Evolutionary conservation across 2,113 vertebrate species (phyloP).

Genomic region (Onychorhynchus coronatus): DNA sequence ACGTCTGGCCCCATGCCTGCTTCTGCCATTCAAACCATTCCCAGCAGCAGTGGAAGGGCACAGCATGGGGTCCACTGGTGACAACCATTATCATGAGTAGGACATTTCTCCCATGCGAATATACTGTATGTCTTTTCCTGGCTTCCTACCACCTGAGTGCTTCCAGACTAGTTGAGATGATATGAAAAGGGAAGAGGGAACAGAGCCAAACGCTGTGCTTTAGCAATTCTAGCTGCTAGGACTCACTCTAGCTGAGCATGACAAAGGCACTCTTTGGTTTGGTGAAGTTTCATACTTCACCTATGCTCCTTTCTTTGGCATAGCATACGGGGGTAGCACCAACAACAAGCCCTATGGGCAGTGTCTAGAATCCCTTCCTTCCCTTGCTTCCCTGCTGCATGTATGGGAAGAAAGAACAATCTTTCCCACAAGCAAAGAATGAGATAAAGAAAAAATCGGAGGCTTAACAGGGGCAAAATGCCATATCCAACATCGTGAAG

Average conservation of each 20-base stretch:
- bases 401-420: neutral
- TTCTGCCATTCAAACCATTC: neutral
- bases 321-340: neutral
- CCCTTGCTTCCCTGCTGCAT: neutral
- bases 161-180: neutral
- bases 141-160: neutral
- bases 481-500: neutral
- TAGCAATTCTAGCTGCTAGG: neutral
- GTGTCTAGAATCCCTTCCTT: neutral
- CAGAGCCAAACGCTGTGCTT: conserved; percentile 6
- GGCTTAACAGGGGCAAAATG: neutral
- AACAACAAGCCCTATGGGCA: neutral
- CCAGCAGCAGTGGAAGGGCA: neutral
- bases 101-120: neutral
- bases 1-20: neutral
- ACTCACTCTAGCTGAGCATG: neutral
- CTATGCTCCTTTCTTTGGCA: neutral
- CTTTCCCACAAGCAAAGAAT: neutral
- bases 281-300: neutral
- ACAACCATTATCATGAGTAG: neutral
- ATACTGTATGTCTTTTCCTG: neutral
- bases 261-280: neutral
- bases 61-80: neutral
- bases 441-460: neutral
- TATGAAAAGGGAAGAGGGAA: neutral